phyloP scores from a whole-genome alignment of 2,797 vertebrate genomes.

The Xenopus petersii region DNA sequence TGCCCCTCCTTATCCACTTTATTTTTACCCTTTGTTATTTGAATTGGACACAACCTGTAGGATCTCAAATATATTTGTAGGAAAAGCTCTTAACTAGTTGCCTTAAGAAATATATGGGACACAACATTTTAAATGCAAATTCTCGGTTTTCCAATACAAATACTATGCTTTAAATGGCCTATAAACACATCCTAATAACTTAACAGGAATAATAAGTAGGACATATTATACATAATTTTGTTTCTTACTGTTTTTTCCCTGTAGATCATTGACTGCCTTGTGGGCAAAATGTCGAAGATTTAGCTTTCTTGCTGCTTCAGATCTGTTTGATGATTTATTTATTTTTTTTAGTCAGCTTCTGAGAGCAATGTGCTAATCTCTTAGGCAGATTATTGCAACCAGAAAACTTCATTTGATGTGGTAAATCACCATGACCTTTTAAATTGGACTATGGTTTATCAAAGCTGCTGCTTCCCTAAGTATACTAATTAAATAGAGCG shows the following conservation, averaged over 20 bases:
- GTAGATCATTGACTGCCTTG: constrained; percentile 5
- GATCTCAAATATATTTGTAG: too few relatives aligned
- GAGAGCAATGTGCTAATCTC: constrained; percentile 36
- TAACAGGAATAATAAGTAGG: constrained; percentile 19
- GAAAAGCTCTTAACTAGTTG: too few relatives aligned
- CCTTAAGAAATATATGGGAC: too few relatives aligned
- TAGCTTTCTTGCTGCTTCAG: not conserved
- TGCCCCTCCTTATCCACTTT: too few relatives aligned
- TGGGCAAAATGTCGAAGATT: constrained; percentile 19
- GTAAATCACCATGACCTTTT: constrained; percentile 46
- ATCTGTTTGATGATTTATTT: constrained; percentile 40
- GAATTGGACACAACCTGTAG: too few relatives aligned
- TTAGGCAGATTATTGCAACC: constrained; percentile 44
- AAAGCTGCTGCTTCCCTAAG: constrained; percentile 26
- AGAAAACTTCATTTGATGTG: constrained; percentile 45
- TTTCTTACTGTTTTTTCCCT: not conserved
- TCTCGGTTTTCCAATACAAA: too few relatives aligned
- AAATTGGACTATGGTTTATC: constrained; percentile 34
- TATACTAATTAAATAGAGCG: constrained; percentile 39
- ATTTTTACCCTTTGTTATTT: too few relatives aligned
- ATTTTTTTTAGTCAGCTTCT: constrained; percentile 32
- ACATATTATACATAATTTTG: constrained; percentile 1
- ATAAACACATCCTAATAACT: constrained; percentile 16
- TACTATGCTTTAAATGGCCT: not conserved
- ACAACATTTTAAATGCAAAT: too few relatives aligned